A percentile compares a stretch with the other conserved stretches of the same genome.
These are phyloP conservation scores for Acronicta aceris DNA, from an alignment of 2,888 invertebrate species.

Conservation along the genomic window DNA sequence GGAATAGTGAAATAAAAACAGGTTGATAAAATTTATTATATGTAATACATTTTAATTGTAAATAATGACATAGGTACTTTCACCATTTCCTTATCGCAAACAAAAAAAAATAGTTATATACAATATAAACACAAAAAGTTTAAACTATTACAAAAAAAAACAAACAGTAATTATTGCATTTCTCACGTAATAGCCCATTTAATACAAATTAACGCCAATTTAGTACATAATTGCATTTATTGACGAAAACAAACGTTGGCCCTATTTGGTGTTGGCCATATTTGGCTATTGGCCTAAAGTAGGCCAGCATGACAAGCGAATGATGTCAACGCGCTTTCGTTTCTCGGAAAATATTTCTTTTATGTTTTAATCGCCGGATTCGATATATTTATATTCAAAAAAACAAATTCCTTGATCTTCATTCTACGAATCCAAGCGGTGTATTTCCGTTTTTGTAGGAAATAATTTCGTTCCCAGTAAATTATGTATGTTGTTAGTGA, in stretches of 20 bases:
- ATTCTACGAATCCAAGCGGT: slow-evolving; percentile 9
- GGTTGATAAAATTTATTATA: no score
- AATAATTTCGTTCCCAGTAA: slow-evolving; percentile 15
- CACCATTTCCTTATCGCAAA: no score
- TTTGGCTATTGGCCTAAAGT: slow-evolving; percentile 56
- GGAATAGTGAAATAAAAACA: no score
- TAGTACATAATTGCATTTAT: slow-evolving; percentile 53
- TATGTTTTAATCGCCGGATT: slow-evolving; percentile 28
- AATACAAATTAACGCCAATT: slow-evolving; percentile 56
- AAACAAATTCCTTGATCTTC: slow-evolving; percentile 19
- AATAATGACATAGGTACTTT: no score
- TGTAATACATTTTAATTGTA: no score
- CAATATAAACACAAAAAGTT: background rate
- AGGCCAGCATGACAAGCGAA: slow-evolving; percentile 54
- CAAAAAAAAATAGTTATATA: no score
- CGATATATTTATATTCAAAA: slow-evolving; percentile 15
- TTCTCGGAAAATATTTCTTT: slow-evolving; percentile 49
- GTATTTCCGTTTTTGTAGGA: slow-evolving; percentile 35
- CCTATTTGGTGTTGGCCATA: slow-evolving; percentile 54
- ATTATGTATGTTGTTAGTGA: no score
- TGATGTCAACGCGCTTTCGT: slow-evolving; percentile 49
- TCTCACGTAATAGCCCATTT: slow-evolving; percentile 38
- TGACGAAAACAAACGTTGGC: slow-evolving; percentile 54
- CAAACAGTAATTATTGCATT: slow-evolving; percentile 23
- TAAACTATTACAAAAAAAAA: slow-evolving; percentile 23